Evolutionary conservation across 92 coral and sea anemone genomes (phyloP).

Genomic region (Pocillopora meandrina): DNA sequence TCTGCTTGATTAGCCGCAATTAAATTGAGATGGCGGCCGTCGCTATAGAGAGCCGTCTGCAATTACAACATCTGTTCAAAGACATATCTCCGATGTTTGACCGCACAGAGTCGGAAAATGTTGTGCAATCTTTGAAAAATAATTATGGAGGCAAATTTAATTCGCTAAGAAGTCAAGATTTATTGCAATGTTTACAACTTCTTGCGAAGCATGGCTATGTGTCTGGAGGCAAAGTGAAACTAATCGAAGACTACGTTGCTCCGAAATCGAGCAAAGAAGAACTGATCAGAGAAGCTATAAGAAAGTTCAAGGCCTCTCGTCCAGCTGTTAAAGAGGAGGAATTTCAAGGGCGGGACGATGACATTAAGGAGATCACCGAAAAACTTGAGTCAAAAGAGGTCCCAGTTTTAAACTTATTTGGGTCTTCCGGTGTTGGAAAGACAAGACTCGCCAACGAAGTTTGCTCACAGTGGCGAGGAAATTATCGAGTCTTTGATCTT

Average conservation of each 20-base stretch:
- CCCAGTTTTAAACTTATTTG: slow-evolving; percentile 32
- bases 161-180: background rate
- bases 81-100: background rate
- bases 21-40: background rate
- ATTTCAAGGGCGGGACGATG: slow-evolving; percentile 16
- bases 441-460: slow-evolving; percentile 55
- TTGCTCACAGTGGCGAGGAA: slow-evolving; percentile 1
- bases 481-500: slow-evolving; percentile 26
- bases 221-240: background rate
- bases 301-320: background rate
- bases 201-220: background rate
- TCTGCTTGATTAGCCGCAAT: background rate
- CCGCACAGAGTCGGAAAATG: background rate
- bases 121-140: background rate
- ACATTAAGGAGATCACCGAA: slow-evolving; percentile 1
- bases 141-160: slow-evolving; percentile 2
- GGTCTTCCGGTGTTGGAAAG: slow-evolving; percentile 60
- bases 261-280: background rate
- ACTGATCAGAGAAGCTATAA: background rate
- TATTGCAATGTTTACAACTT: slow-evolving; percentile 1
- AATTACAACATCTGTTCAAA: background rate
- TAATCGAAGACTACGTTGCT: slow-evolving; percentile 7
- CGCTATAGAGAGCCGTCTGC: background rate
- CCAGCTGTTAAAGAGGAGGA: background rate
- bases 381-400: background rate